Conservation (phyloP, 2,888 invertebrate genomes). For the Eilema caniola region DNA sequence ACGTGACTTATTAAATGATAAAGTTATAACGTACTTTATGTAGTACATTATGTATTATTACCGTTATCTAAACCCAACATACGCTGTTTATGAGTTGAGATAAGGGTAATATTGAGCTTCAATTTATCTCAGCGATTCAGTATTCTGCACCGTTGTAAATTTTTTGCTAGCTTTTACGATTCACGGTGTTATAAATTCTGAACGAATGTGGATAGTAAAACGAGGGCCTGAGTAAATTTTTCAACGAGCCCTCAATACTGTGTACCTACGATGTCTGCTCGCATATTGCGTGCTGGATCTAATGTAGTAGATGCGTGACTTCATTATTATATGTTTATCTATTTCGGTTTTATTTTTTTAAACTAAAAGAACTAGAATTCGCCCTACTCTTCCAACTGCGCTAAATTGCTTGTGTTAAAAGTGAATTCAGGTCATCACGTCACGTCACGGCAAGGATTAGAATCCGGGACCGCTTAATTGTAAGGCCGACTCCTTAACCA, state of each 20-base stretch:
- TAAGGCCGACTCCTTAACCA: too few relatives aligned
- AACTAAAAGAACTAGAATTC: too few relatives aligned
- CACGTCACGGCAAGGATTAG: too few relatives aligned
- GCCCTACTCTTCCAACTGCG: too few relatives aligned
- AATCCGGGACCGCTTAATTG: too few relatives aligned
- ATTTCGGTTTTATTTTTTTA: too few relatives aligned
- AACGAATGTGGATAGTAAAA: conserved; percentile 78
- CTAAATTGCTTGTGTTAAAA: too few relatives aligned
- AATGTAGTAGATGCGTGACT: conserved; percentile 6
- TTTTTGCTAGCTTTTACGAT: conserved; percentile 77
- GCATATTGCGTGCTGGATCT: conserved; percentile 7
- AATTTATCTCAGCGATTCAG: conserved; percentile 71
- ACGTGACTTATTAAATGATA: neutral
- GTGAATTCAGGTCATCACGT: too few relatives aligned
- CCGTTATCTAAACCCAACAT: conserved; percentile 13
- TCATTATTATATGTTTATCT: neutral
- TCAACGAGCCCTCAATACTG: conserved; percentile 67
- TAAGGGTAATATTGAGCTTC: conserved; percentile 64
- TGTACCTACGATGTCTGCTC: conserved; percentile 36
- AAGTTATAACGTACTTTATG: neutral
- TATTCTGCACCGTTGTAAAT: conserved; percentile 71
- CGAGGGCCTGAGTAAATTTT: conserved; percentile 76
- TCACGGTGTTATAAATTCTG: conserved; percentile 80
- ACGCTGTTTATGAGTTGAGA: conserved; percentile 62
- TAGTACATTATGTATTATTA: conserved; percentile 12